These are phyloP conservation scores for Aphidius ervi DNA, from an alignment of 1,140 invertebrate species.

Conservation along the genomic window DNA sequence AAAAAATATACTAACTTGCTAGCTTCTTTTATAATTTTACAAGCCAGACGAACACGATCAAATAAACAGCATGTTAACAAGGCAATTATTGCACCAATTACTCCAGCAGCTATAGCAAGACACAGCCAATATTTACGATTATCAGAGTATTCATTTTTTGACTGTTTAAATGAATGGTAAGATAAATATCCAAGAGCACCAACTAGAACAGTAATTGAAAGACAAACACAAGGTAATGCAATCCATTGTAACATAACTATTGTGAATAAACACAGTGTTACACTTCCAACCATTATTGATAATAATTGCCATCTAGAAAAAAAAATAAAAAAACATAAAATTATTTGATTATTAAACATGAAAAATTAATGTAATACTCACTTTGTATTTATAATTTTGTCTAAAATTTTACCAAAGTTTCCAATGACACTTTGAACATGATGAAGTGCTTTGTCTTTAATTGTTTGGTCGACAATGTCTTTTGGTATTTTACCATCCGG, in stretches of 20 bases:
- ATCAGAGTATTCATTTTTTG: background rate
- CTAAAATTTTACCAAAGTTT: too few species aligned
- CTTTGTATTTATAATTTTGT: too few species aligned
- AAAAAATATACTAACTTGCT: constrained; percentile 61
- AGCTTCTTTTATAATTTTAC: constrained; percentile 85
- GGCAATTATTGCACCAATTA: constrained; percentile 65
- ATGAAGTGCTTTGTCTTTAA: too few species aligned
- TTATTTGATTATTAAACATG: too few species aligned
- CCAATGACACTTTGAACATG: too few species aligned
- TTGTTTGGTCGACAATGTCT: too few species aligned
- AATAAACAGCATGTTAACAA: constrained; percentile 80
- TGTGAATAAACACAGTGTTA: constrained; percentile 76
- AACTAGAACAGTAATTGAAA: constrained; percentile 71
- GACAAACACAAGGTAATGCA: constrained; percentile 81
- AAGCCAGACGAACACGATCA: constrained; percentile 81
- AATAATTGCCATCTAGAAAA: too few species aligned
- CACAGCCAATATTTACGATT: constrained; percentile 64
- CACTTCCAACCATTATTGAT: constrained; percentile 56
- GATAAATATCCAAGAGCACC: constrained; percentile 43
- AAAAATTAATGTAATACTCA: too few species aligned
- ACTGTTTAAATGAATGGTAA: background rate
- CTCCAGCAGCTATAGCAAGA: constrained; percentile 62
- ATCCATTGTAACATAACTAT: constrained; percentile 86
- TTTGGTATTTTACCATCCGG: constrained; percentile 17
- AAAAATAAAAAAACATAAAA: too few species aligned